Evolutionary conservation across 64 coral and sea anemone species (phyloP).

Genomic region (Pocillopora verrucosa): DNA sequence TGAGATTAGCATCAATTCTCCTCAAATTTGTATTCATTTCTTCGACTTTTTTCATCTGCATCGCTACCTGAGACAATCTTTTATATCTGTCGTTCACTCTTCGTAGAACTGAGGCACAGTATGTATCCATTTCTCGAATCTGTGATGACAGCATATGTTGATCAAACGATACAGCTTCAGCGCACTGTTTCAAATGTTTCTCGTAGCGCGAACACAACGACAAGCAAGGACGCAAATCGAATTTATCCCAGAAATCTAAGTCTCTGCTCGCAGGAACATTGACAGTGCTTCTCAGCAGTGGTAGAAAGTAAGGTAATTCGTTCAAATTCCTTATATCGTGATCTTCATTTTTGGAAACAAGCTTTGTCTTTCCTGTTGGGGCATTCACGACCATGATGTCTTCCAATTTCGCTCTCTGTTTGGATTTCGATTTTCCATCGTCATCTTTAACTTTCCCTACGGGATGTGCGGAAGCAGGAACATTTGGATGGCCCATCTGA

Average conservation of each 20-base stretch:
- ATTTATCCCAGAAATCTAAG: slow-evolving; percentile 75
- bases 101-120: slow-evolving; percentile 71
- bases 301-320: slow-evolving; percentile 60
- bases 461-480: slow-evolving; percentile 52
- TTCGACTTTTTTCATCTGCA: slow-evolving; percentile 78
- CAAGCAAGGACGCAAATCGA: slow-evolving; percentile 61
- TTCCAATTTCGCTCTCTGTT: slow-evolving; percentile 74
- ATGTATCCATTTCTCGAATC: slow-evolving; percentile 77
- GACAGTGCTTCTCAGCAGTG: slow-evolving; percentile 67
- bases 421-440: slow-evolving; percentile 8
- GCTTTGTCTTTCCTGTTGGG: slow-evolving; percentile 38
- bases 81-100: slow-evolving; percentile 68
- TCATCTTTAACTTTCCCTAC: slow-evolving; percentile 45
- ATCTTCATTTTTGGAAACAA: slow-evolving; percentile 51
- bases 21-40: slow-evolving; percentile 77
- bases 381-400: slow-evolving; percentile 91
- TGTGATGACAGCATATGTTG: slow-evolving; percentile 83
- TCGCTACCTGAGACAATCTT: slow-evolving; percentile 50
- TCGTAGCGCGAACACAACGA: slow-evolving; percentile 88
- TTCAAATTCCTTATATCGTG: slow-evolving; percentile 66
- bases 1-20: slow-evolving; percentile 80
- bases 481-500: slow-evolving; percentile 3
- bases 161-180: slow-evolving; percentile 93
- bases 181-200: slow-evolving; percentile 82
- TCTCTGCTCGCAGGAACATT: slow-evolving; percentile 46